Base-by-base conservation (phyloP, 2,797 vertebrate genomes). In the Falco cherrug region DNA sequence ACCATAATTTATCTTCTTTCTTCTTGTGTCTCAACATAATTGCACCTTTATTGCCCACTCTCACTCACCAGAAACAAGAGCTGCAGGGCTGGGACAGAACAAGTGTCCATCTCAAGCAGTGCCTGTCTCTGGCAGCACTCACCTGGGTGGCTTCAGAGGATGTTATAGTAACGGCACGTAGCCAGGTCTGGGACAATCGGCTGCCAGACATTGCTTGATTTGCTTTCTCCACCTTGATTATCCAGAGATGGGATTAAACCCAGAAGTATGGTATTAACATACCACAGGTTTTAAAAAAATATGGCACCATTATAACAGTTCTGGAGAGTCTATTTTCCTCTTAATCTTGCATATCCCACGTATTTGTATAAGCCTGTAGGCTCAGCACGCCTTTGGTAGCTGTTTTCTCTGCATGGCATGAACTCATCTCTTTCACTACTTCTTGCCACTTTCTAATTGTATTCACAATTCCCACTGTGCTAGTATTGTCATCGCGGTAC, bases 161-260 rank as follows among this genome's bases (percentile, higher is more conserved):
- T 1, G 2, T 0, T 13, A 0, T 2, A n/a, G 63, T 13, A 60
- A 15, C n/a, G 57, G 64, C 48, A 5, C 0, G 0, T 3, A 17
- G 71, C 20, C 64, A 26, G 37, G 19, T 3, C 57, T 48, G 89
- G 39, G 15, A 5, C 4, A 45, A 14, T 6, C 2, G 0, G 3
- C 60, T 47, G n/a, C 35, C 39, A 33, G 33, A 3, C 2, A 1
- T 33, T 14, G 37, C 19, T 2, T 9, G 0, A 10, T 75, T 41
- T 50, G 37, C 33, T 59, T 88, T 67, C 53, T 83, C 28, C 19
- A 19, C 57, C 61, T 41, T 35, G 15, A 20, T 48, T 82, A 64
- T 35, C 60, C 39, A 26, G 61, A 39, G 48, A 12, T 45, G 84
- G 43, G n/a, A 26, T 57, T 71, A 57, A 76, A 57, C 35, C n/a